These are phyloP conservation scores for Clarias gariepinus DNA, from an alignment of 2,113 vertebrate species.

Conservation along the genomic window DNA sequence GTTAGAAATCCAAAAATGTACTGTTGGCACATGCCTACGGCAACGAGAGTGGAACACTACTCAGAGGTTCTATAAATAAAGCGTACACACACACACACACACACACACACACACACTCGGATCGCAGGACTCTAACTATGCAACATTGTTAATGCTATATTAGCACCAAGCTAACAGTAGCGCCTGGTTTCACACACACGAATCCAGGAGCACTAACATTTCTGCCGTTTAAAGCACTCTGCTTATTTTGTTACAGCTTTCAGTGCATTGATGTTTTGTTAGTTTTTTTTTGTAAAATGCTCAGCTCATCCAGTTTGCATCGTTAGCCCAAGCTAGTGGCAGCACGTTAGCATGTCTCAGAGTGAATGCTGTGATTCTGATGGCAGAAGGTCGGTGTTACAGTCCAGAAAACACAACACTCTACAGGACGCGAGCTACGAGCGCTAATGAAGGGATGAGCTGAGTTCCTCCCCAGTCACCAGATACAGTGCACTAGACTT, in stretches of 20 bases:
- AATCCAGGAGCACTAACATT: background rate
- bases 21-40: background rate
- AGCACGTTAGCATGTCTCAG: background rate
- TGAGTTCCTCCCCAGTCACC: background rate
- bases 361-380: background rate
- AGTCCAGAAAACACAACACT: constrained; percentile 1
- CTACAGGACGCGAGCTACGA: background rate
- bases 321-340: background rate
- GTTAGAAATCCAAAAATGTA: background rate
- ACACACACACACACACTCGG: constrained; percentile 5
- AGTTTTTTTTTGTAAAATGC: background rate
- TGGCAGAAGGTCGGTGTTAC: background rate
- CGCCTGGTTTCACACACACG: background rate
- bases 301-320: background rate
- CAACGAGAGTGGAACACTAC: background rate
- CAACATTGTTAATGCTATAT: background rate
- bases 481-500: background rate
- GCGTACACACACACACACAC: background rate
- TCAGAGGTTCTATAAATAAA: background rate
- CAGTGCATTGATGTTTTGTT: background rate
- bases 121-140: too few relatives aligned
- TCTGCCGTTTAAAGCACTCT: background rate
- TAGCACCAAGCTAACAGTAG: background rate
- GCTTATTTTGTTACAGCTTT: background rate
- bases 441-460: background rate